Evolutionary conservation across 1,140 invertebrate genomes (phyloP), one percentile per base, ranked within the genome.

Genomic region (Drusus annulatus): DNA sequence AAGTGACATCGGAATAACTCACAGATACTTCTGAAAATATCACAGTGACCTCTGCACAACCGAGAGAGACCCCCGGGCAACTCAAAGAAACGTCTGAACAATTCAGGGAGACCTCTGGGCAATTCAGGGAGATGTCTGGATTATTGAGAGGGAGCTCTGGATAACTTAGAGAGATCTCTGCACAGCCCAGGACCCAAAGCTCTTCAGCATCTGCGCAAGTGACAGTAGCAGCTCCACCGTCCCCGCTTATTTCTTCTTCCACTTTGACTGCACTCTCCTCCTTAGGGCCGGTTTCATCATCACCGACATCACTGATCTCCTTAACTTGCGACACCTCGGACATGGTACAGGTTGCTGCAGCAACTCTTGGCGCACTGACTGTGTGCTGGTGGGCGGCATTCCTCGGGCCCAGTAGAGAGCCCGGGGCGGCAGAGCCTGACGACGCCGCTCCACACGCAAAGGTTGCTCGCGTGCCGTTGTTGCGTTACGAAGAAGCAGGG

Each of bases 301-400:
- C 62, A 28, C 23, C 36, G 10, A 65, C 62, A 31, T 65, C 62
- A 28, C 23, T 31, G 21, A 31, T 31, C 62, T 65, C 62, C 10
- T 25, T 65, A 21, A 31, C 23, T 31, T 31, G 62, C 16, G 25
- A 25, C 1, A 28, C 62, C 23, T 16, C 62, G 0, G 62, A 65
- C 62, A 65, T 65, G 25, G 62, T 65, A 60, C 19, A 19, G 62
- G 62, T 65, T 60, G 36, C 56, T 16, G 21, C 25, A n/a, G 16
- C 23, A n/a, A n/a, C 62, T 65, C 62, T 28, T 65, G 62, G 62
- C 62, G 62, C 10, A 65, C 62, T 65, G 25, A 65, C 16, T 21
- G 36, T 28, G 62, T 6, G 10, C 62, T 28, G 62, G 28, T 28
- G 21, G 28, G 25, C 23, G 62, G 62, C 28, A 65, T 65, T 65